These are phyloP conservation scores for Latrodectus elegans DNA, from an alignment of 2,888 invertebrate genomes.

Conservation along the genomic window DNA sequence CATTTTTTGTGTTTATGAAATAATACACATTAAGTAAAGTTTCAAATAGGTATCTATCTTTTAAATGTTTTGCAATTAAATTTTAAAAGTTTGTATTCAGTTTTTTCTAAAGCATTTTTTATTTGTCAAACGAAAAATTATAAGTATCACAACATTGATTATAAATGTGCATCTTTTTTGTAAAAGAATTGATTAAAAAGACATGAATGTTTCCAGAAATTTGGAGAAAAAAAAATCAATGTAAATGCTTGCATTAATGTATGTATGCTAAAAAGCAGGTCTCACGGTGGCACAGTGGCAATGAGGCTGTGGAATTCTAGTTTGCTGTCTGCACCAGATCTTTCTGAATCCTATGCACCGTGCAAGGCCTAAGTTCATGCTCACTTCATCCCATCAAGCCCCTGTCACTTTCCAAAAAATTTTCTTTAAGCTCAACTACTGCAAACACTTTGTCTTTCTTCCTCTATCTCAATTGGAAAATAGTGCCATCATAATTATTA, in stretches of 20 bases:
- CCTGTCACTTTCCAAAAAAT: conserved; percentile 8
- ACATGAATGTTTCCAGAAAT: too few relatives aligned
- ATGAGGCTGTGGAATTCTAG: conserved; percentile 23
- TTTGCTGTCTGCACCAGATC: conserved; percentile 43
- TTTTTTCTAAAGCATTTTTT: too few relatives aligned
- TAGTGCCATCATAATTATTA: neutral
- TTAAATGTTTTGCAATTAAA: too few relatives aligned
- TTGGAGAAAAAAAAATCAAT: neutral
- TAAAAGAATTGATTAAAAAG: too few relatives aligned
- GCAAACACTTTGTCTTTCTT: conserved; percentile 38
- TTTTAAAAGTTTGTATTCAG: too few relatives aligned
- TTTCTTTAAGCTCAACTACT: conserved; percentile 2
- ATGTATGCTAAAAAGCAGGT: conserved; percentile 5
- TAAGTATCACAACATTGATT: too few relatives aligned
- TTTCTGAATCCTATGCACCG: conserved; percentile 42
- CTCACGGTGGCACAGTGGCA: neutral
- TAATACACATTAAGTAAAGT: too few relatives aligned
- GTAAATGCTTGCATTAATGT: neutral
- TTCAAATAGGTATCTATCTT: too few relatives aligned
- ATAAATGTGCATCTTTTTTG: too few relatives aligned
- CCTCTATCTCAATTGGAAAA: conserved; percentile 9
- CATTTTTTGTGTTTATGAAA: too few relatives aligned
- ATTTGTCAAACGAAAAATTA: too few relatives aligned
- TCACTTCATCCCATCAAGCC: conserved; percentile 9
- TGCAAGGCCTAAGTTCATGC: conserved; percentile 29